Evolutionary conservation across 1,140 invertebrate species (phyloP), one percentile per base, ranked within the genome.

Genomic region (Drosophila gunungcola): DNA sequence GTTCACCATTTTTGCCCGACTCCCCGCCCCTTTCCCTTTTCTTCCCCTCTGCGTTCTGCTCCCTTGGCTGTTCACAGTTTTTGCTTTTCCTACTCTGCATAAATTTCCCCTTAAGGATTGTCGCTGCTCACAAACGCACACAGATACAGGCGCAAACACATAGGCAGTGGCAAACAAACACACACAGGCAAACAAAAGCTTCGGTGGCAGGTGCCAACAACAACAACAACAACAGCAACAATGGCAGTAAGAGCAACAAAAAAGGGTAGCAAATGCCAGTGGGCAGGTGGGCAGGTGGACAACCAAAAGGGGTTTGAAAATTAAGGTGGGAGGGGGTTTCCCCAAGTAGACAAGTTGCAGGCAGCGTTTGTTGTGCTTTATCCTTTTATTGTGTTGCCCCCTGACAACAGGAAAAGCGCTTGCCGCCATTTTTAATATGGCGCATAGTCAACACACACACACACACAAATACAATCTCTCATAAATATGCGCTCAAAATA

Each of bases 371-470:
- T 64, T 79, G 76, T 68, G 76, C 69, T 39, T 69, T 69, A 36
- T 70, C 38, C 36, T 21, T 36, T 67, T 68, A 61, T 55, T 61
- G 54, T 53, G 51, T 78, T 81, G 62, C 64, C 70, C 64, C 69
- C 61, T 64, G 70, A 52, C 70, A 78, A 74, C 61, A 69, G 63
- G 48, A 41, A 57, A 42, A 79, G 73, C 61, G 69, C 84, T 43
- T 89, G 78, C 80, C 84, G 84, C 84, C 84, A 89, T 89, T 84
- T 89, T 90, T 89, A 89, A 89, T 89, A 90, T 80, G 80, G 76
- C 70, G 65, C 73, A 80, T 51, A 61, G 60, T 49, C 58, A 46
- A 61, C 38, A 53, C 21, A 45, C 54, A 65, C 48, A 32, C 5
- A 56, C 4, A n/a, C 42, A 39, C 45, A 21, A 21, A 21, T 1